Evolutionary conservation across 2,888 invertebrate genomes (phyloP).

Genomic region (Piscicola geometra): DNA sequence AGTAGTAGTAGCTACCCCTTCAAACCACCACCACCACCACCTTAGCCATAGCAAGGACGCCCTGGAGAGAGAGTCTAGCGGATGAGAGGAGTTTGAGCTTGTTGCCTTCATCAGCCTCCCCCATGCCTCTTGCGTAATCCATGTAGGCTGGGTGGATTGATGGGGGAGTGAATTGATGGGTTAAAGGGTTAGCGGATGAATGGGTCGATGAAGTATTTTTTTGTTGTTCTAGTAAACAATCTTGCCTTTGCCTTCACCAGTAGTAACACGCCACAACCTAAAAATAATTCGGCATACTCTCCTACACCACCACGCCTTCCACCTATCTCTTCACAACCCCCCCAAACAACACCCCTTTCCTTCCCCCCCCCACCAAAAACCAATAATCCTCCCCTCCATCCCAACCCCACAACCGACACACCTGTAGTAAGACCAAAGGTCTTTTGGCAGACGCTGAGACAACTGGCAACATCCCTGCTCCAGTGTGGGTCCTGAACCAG

Average conservation of each 20-base stretch:
- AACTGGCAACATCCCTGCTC: neutral
- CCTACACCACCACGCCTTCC: too few relatives aligned
- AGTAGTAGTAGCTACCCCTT: too few relatives aligned
- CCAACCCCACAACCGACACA: neutral
- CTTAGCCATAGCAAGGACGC: neutral
- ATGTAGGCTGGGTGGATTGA: slow-evolving; percentile 16
- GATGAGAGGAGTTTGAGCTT: neutral
- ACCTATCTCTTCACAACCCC: too few relatives aligned
- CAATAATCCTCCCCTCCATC: too few relatives aligned
- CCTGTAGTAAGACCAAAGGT: neutral
- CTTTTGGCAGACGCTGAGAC: neutral
- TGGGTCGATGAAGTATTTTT: slow-evolving; percentile 3
- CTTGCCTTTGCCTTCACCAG: too few relatives aligned
- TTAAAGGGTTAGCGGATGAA: neutral
- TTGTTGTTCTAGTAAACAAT: too few relatives aligned
- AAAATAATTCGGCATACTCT: too few relatives aligned
- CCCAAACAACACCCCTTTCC: too few relatives aligned
- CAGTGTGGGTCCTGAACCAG: neutral
- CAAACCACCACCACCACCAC: too few relatives aligned
- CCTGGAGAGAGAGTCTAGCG: neutral
- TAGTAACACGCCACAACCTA: too few relatives aligned
- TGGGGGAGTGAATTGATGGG: slow-evolving; percentile 10
- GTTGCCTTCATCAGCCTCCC: neutral
- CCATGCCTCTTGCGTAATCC: neutral
- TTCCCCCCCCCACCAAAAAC: too few relatives aligned